Evolutionary conservation across 2,113 vertebrate genomes (phyloP), one percentile per base, ranked within the genome.

Genomic region (Phycodurus eques): DNA sequence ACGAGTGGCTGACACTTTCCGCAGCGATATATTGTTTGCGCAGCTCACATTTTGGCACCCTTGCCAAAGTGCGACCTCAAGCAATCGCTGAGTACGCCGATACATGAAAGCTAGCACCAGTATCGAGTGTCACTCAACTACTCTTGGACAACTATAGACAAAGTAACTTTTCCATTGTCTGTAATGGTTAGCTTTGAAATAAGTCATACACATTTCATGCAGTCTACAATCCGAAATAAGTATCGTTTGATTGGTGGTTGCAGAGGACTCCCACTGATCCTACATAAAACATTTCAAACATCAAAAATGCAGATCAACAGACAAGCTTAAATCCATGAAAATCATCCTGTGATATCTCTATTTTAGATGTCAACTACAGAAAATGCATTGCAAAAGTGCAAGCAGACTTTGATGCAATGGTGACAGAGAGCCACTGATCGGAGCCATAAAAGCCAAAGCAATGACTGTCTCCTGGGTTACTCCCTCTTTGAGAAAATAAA

Each of bases 401-500:
- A 63, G 68, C 20, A 15, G 54, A 59, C 56, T 76, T 77, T 78
- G 43, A 70, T 76, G 71, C 69, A 67, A 74, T 31, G 67, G 77
- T 54, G 68, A 79, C 77, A 78, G 67, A 78, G 67, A 81, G 70
- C 35, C 47, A 7, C 10, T 43, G 47, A 61, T 63, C 73, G 42
- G 56, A 81, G 68, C 59, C 71, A 84, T 42, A 33, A 84, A 83
- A 84, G 69, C 42, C 61, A 63, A 65, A 63, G 85, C 83, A 80
- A 75, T 74, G 73, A 79, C 68, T 68, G 76, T 85, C 85, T 85
- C 87, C 73, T 68, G 84, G 76, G 85, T 71, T 61, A 70, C 46
- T 62, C 76, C 53, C 75, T 85, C 75, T 85, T 85, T 82, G 80
- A 85, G 85, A 80, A 89, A 88, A 86, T 90, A 83, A 31, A 87